These are phyloP conservation scores for Acanthococcus lagerstroemiae DNA, from an alignment of 2,888 invertebrate genomes.

Conservation along the genomic window DNA sequence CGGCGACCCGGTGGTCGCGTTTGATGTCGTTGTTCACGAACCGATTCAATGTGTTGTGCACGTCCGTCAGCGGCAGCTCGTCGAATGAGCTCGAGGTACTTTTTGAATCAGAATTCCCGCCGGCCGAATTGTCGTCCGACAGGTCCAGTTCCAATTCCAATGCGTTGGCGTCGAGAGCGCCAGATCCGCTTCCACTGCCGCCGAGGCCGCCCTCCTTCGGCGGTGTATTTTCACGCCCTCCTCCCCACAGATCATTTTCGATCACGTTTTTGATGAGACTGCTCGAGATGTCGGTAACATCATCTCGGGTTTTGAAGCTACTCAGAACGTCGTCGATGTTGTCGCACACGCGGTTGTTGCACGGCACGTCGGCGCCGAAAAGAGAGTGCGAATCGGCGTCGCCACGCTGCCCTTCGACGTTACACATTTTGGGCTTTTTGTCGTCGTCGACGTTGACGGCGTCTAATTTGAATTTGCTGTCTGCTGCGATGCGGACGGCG, in stretches of 20 bases:
- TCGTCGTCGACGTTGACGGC: too few species aligned
- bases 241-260: slow-evolving; percentile 14
- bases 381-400: too few species aligned
- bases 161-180: too few species aligned
- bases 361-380: too few species aligned
- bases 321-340: background rate
- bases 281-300: background rate
- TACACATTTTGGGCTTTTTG: background rate
- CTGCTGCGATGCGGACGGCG: too few species aligned
- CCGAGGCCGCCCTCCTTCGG: background rate
- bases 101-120: slow-evolving; percentile 8
- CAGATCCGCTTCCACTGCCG: too few species aligned
- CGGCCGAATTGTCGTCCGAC: slow-evolving; percentile 5
- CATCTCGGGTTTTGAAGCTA: background rate
- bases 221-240: background rate
- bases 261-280: slow-evolving; percentile 9
- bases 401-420: background rate
- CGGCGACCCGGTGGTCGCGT: background rate
- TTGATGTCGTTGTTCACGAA: slow-evolving; percentile 22
- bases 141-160: background rate
- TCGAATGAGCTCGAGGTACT: slow-evolving; percentile 23
- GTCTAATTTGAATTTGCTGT: too few species aligned
- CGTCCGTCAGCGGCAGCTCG: slow-evolving; percentile 2
- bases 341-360: background rate
- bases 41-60: slow-evolving; percentile 16